Evolutionary conservation across 2,797 vertebrate species (phyloP), one percentile per base, ranked within the genome.

Genomic region (Fistularia commersonii): DNA sequence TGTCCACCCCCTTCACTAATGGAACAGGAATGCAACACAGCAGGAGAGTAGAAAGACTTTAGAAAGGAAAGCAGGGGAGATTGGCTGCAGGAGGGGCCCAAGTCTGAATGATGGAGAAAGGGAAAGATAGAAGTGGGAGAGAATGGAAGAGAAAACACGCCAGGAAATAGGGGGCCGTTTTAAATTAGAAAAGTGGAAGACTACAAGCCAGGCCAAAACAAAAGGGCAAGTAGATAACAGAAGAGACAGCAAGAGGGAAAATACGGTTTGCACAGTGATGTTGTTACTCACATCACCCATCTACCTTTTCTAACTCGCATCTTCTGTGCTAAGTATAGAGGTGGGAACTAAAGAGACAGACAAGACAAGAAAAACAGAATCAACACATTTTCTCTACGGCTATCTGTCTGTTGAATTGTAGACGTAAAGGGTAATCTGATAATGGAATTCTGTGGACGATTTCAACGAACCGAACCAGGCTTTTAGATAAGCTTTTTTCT

Each of bases 21-120:
- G 74, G 83, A 89, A 77, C 74, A 83, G 89, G 88, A 90, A 88
- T 87, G 88, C 56, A 65, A 57, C 82, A 78, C 85, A 86, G 87
- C 84, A 83, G 90, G 87, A 82, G 84, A 84, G 57, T 55, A 74
- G 80, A 75, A 68, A 86, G 81, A 80, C 60, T 82, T 83, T 67
- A 80, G 65, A 83, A 82, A 75, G 68, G 51, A 74, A 74, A 79
- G 66, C 72, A 72, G 57, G 66, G 58, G 72, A 73, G 77, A 68
- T 68, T 50, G 74, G 74, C 62, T 45, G 48, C 66, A 67, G 66
- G 72, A 69, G 70, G 73, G 66, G 61, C 64, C 73, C 54, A 61
- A 65, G 69, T 74, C 68, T 64, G 70, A 46, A 74, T 58, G 71
- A 77, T 72, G 72, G 64, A 65, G 71, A n/a, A n/a, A 66, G 45